Conservation (phyloP, 1,140 invertebrate species). For the Lordiphosa stackelbergi region DNA sequence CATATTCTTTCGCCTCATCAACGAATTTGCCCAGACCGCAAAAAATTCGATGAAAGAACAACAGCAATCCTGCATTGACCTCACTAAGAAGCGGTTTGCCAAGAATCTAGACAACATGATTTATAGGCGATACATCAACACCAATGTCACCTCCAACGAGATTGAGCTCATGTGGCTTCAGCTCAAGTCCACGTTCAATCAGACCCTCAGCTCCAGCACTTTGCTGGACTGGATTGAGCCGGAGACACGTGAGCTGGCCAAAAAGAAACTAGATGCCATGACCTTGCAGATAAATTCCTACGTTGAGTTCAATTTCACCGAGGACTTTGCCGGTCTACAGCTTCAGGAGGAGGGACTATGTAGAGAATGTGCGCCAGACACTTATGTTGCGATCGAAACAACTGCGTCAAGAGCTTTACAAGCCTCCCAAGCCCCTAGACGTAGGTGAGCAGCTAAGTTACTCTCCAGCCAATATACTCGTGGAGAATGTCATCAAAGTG, state of each 20-base stretch:
- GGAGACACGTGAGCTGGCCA: conserved; percentile 38
- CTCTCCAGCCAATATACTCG: conserved; percentile 58
- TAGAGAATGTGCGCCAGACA: conserved; percentile 36
- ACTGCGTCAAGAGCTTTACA: conserved; percentile 26
- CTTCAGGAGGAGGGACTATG: conserved; percentile 23
- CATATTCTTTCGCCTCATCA: conserved; percentile 46
- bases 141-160: conserved; percentile 39
- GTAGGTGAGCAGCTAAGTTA: conserved; percentile 47
- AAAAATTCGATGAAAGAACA: conserved; percentile 10
- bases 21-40: conserved; percentile 28
- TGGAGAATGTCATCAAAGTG: conserved; percentile 62
- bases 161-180: conserved; percentile 57
- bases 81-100: conserved; percentile 49
- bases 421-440: conserved; percentile 47
- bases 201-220: conserved; percentile 25
- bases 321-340: conserved; percentile 44
- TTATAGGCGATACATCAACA: conserved; percentile 43
- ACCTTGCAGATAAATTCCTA: conserved; percentile 54
- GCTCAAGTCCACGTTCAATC: conserved; percentile 48
- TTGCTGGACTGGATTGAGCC: conserved; percentile 34
- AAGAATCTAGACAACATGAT: conserved; percentile 68
- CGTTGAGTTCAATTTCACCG: conserved; percentile 39
- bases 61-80: conserved; percentile 24
- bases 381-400: conserved; percentile 5
- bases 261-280: conserved; percentile 58